Evolutionary conservation across 2,113 vertebrate genomes (phyloP).

Genomic region (Dunckerocampus dactyliophorus): DNA sequence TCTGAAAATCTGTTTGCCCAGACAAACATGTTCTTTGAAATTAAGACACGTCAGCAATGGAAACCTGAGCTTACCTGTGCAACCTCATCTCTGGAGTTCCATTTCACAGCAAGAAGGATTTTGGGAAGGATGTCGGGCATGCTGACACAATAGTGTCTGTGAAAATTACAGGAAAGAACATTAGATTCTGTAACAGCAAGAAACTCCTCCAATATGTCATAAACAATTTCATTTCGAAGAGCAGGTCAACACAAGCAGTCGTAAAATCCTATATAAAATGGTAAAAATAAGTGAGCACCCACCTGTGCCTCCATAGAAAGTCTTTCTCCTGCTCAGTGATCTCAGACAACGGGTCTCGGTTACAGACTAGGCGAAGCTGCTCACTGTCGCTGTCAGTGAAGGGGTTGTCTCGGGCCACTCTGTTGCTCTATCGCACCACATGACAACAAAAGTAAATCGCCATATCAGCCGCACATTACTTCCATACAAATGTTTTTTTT

Average conservation of each 20-base stretch:
- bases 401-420: slow-evolving; percentile 90
- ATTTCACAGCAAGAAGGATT: slow-evolving; percentile 94
- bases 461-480: neutral
- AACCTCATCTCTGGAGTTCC: slow-evolving; percentile 98
- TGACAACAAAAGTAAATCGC: neutral
- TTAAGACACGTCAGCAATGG: slow-evolving; percentile 13
- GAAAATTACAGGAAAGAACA: neutral
- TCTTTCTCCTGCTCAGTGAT: slow-evolving; percentile 99
- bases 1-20: slow-evolving; percentile 5
- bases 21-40: slow-evolving; percentile 14
- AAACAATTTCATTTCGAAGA: neutral
- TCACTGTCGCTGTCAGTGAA: slow-evolving; percentile 91
- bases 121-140: slow-evolving; percentile 97
- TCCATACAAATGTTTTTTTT: neutral
- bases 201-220: neutral
- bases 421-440: slow-evolving; percentile 81
- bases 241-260: neutral
- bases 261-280: neutral
- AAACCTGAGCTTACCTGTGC: slow-evolving; percentile 79
- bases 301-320: slow-evolving; percentile 97
- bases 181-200: neutral
- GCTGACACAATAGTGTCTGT: slow-evolving; percentile 87
- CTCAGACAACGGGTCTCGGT: slow-evolving; percentile 93
- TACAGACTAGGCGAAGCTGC: slow-evolving; percentile 88
- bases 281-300: slow-evolving; percentile 26